Conservation (phyloP, 2,113 vertebrate species). For the Chelonoidis abingdonii region DNA sequence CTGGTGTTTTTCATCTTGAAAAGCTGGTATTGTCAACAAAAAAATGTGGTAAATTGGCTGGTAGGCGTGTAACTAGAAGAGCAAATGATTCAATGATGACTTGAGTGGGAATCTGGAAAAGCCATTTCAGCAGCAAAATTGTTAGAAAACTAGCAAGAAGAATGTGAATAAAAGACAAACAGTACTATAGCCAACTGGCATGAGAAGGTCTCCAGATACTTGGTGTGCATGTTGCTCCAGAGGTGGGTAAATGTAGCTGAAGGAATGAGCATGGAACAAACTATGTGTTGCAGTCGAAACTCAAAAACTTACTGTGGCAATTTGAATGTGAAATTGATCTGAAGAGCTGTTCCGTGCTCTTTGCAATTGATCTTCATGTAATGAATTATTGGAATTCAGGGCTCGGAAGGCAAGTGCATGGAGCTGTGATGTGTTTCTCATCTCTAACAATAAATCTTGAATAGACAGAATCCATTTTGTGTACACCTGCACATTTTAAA, state of each 20-base stretch:
- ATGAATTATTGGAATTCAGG: not conserved
- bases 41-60: not conserved
- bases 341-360: not conserved
- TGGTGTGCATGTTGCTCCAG: not conserved
- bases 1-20: not conserved
- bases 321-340: conserved; percentile 2
- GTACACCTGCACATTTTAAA: not conserved
- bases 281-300: not conserved
- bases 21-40: conserved; percentile 16
- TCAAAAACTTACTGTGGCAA: not conserved
- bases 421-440: not conserved
- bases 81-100: conserved; percentile 26
- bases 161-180: not conserved
- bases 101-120: conserved; percentile 30
- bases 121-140: conserved; percentile 9
- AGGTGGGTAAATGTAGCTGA: not conserved
- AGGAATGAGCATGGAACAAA: not conserved
- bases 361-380: not conserved
- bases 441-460: not conserved
- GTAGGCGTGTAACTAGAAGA: not conserved
- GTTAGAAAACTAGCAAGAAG: not conserved
- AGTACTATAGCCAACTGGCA: accelerated
- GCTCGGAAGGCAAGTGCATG: not conserved
- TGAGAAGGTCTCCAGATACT: not conserved
- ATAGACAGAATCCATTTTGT: not conserved